Percentiles rank a stretch among this genome's conserved stretches.
These are phyloP conservation scores for Galemys pyrenaicus DNA, from an alignment of 2,113 vertebrate species.

Conservation along the genomic window DNA sequence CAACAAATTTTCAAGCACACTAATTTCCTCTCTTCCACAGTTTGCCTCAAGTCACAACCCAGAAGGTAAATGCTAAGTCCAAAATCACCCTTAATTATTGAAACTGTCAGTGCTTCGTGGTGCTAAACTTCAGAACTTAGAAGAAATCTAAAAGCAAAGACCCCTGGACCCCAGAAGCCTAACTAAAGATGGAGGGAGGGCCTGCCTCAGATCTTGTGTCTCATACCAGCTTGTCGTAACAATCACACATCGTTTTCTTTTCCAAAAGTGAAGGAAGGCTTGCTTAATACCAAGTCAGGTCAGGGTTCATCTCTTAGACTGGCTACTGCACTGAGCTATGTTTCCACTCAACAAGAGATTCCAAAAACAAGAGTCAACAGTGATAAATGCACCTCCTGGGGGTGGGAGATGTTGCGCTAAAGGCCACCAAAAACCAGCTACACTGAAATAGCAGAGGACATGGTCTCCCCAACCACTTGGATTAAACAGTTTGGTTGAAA, in stretches of 20 bases:
- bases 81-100: background rate
- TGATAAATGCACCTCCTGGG: background rate
- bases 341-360: background rate
- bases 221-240: background rate
- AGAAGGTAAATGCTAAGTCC: background rate
- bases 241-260: rapidly evolving
- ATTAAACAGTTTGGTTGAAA: background rate
- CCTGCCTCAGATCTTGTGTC: background rate
- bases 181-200: background rate
- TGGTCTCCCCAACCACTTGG: background rate
- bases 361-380: background rate
- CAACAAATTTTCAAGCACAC: background rate
- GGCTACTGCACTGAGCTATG: background rate
- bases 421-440: background rate
- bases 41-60: background rate
- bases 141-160: background rate
- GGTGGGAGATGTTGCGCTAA: background rate
- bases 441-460: background rate
- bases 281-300: background rate
- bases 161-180: background rate
- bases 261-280: background rate
- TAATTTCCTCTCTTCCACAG: background rate
- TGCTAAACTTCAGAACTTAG: background rate
- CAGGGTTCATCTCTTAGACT: background rate
- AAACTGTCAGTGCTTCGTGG: background rate